Evolutionary conservation across 1,140 invertebrate species (phyloP).

Genomic region (Brachionus asplanchnoidis): DNA sequence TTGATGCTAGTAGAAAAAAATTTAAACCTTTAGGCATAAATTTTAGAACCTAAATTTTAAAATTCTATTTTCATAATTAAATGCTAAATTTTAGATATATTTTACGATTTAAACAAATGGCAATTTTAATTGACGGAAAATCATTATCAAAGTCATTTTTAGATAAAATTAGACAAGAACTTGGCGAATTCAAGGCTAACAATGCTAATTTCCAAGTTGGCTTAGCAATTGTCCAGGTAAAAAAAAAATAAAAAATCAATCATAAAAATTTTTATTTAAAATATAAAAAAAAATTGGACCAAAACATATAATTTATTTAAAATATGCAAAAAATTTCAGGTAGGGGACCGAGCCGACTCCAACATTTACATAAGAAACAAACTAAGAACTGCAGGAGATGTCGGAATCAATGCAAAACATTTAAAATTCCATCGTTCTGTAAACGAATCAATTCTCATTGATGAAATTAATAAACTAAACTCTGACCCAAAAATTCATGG

Average conservation of each 20-base stretch:
- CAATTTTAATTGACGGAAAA: slow-evolving; percentile 32
- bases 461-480: slow-evolving; percentile 72
- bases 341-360: slow-evolving; percentile 90
- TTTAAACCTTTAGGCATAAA: background rate
- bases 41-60: background rate
- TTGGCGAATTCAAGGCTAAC: background rate
- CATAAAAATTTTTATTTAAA: no score
- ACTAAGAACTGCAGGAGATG: slow-evolving; percentile 80
- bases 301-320: no score
- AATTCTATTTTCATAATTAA: background rate
- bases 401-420: slow-evolving; percentile 79
- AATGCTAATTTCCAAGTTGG: slow-evolving; percentile 11
- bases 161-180: background rate
- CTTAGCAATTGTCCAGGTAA: slow-evolving; percentile 32
- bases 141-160: slow-evolving; percentile 24
- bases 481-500: slow-evolving; percentile 78
- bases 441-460: slow-evolving; percentile 61
- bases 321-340: slow-evolving; percentile 56
- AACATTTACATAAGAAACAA: slow-evolving; percentile 98
- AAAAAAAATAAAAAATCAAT: background rate
- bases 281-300: no score
- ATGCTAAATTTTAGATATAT: background rate
- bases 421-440: slow-evolving; percentile 63
- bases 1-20: background rate
- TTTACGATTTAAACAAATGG: background rate